Evolutionary conservation across 1,140 invertebrate species (phyloP).

Genomic region (Drosophila pectinifera): DNA sequence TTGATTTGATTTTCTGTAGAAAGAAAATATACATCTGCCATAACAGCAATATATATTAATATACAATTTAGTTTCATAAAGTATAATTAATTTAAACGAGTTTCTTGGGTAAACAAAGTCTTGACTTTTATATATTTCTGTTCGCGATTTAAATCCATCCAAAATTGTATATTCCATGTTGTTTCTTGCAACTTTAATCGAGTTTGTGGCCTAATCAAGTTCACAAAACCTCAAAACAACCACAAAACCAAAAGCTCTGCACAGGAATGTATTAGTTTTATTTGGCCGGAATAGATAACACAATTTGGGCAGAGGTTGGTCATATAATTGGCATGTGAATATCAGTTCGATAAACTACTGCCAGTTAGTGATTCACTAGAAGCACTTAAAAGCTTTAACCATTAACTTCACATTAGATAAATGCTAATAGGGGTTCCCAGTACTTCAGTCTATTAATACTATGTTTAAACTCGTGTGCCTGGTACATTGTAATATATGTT

Average conservation of each 20-base stretch:
- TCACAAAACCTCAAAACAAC: too few species aligned
- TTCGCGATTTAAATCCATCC: background rate
- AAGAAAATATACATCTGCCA: too few species aligned
- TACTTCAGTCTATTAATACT: background rate
- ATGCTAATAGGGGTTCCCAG: background rate
- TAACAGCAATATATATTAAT: background rate
- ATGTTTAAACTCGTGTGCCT: background rate
- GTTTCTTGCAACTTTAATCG: background rate
- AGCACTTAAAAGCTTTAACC: background rate
- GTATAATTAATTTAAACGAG: background rate
- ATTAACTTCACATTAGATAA: conserved; percentile 13
- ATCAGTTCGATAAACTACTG: conserved; percentile 25
- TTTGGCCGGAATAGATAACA: conserved; percentile 23
- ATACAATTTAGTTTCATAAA: too few species aligned
- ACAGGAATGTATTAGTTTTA: conserved; percentile 23
- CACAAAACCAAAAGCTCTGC: background rate
- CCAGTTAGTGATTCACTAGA: conserved; percentile 24
- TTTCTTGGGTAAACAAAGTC: background rate
- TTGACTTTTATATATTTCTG: background rate
- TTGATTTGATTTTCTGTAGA: background rate
- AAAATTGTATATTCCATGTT: background rate
- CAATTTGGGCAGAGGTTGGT: conserved; percentile 15
- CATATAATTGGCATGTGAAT: background rate
- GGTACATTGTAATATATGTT: background rate
- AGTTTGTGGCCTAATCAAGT: conserved; percentile 25